These are phyloP conservation scores for Chaetodon trifasciatus DNA, from an alignment of 2,797 vertebrate genomes.

Conservation along the genomic window DNA sequence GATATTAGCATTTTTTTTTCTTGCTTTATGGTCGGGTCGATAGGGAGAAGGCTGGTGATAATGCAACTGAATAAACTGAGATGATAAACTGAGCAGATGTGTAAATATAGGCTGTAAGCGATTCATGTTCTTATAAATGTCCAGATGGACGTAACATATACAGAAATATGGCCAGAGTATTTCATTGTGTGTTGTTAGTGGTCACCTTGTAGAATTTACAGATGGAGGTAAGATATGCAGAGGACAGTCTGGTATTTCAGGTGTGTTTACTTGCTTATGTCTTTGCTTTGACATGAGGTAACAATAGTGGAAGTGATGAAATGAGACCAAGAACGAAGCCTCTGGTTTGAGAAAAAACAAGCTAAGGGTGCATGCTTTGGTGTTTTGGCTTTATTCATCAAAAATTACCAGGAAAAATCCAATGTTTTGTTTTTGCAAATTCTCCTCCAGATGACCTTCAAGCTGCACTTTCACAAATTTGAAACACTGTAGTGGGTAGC, in stretches of 20 bases:
- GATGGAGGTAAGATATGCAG: slow-evolving; percentile 21
- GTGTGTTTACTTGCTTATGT: slow-evolving; percentile 1
- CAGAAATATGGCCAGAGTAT: slow-evolving; percentile 27
- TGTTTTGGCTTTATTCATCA: not conserved
- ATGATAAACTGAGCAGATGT: slow-evolving; percentile 43
- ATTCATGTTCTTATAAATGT: slow-evolving; percentile 36
- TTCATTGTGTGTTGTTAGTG: slow-evolving; percentile 22
- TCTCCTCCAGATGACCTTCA: slow-evolving; percentile 48
- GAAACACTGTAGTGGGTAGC: slow-evolving; percentile 26
- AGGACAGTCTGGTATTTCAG: slow-evolving; percentile 20
- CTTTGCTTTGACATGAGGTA: slow-evolving; percentile 23
- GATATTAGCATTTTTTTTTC: slow-evolving; percentile 32
- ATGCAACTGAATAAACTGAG: slow-evolving; percentile 20
- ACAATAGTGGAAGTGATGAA: slow-evolving; percentile 1
- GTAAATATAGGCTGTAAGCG: slow-evolving; percentile 31
- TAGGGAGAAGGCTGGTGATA: slow-evolving; percentile 6
- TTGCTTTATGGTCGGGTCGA: slow-evolving; percentile 12
- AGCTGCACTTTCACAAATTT: slow-evolving; percentile 37
- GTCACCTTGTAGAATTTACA: slow-evolving; percentile 42
- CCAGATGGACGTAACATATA: slow-evolving; percentile 58
- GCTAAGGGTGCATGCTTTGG: not conserved
- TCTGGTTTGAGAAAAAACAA: not conserved
- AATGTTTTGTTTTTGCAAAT: slow-evolving; percentile 20
- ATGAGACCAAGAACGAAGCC: slow-evolving; percentile 6
- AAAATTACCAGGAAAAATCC: not conserved